These are phyloP conservation scores for Plagodis dolabraria DNA, from an alignment of 2,888 invertebrate genomes.

Conservation along the genomic window DNA sequence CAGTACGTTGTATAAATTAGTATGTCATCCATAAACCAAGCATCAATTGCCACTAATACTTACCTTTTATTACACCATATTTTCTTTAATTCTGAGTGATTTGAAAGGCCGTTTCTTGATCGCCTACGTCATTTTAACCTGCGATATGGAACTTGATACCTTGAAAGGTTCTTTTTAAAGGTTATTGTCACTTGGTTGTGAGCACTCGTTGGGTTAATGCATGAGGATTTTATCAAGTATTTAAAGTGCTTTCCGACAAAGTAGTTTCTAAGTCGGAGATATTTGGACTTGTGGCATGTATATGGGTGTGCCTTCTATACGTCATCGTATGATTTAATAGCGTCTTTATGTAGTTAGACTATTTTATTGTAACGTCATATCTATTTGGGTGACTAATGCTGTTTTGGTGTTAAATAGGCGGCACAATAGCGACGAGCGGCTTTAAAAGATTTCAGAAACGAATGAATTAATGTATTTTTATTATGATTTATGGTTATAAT, in stretches of 20 bases:
- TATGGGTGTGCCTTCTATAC: constrained; percentile 43
- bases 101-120: constrained; percentile 32
- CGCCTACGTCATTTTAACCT: constrained; percentile 32
- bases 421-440: constrained; percentile 29
- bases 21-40: constrained; percentile 33
- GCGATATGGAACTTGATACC: constrained; percentile 29
- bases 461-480: constrained; percentile 31
- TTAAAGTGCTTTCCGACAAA: constrained; percentile 40
- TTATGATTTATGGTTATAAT: constrained; percentile 33
- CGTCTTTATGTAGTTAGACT: constrained; percentile 38
- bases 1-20: constrained; percentile 25
- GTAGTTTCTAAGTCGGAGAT: constrained; percentile 31
- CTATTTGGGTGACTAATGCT: constrained; percentile 41
- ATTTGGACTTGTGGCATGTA: constrained; percentile 37
- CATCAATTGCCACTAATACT: constrained; percentile 34
- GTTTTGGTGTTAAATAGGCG: constrained; percentile 37
- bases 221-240: constrained; percentile 44
- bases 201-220: constrained; percentile 36
- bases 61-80: constrained; percentile 37
- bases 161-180: constrained; percentile 32
- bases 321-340: constrained; percentile 48
- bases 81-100: constrained; percentile 38
- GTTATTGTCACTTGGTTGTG: constrained; percentile 33
- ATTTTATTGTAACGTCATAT: constrained; percentile 40
- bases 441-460: constrained; percentile 28